These are phyloP conservation scores for Neotoxoptera formosana DNA, from an alignment of 1,140 invertebrate genomes.

Conservation along the genomic window DNA sequence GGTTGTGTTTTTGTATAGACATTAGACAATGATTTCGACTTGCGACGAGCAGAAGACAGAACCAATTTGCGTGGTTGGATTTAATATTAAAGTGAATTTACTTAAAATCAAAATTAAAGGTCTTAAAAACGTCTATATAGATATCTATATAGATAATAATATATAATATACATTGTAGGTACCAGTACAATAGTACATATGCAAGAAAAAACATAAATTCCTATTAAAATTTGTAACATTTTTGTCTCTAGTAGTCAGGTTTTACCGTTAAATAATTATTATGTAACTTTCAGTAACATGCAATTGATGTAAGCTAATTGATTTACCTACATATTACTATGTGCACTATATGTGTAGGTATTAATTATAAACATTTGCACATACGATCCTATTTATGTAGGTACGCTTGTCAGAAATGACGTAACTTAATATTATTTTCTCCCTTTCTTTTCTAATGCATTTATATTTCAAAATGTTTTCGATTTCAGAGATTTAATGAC, in stretches of 20 bases:
- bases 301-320: background rate
- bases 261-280: conserved; percentile 17
- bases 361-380: background rate
- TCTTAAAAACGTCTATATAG: background rate
- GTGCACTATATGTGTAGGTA: background rate
- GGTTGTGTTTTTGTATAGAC: too few relatives aligned
- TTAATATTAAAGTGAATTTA: too few relatives aligned
- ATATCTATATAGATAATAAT: background rate
- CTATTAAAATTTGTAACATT: background rate
- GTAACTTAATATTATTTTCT: background rate
- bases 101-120: too few relatives aligned
- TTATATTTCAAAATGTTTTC: background rate
- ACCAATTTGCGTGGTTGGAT: too few relatives aligned
- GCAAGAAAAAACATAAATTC: background rate
- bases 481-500: background rate
- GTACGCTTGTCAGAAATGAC: background rate
- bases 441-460: background rate
- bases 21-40: too few relatives aligned
- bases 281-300: background rate
- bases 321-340: conserved; percentile 13
- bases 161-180: background rate
- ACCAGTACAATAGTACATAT: background rate
- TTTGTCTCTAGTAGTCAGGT: background rate
- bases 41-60: too few relatives aligned
- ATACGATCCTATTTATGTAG: background rate